Evolutionary conservation across 2,888 invertebrate species (phyloP), one percentile per base, ranked within the genome.

Genomic region (Stenodema calcarata): DNA sequence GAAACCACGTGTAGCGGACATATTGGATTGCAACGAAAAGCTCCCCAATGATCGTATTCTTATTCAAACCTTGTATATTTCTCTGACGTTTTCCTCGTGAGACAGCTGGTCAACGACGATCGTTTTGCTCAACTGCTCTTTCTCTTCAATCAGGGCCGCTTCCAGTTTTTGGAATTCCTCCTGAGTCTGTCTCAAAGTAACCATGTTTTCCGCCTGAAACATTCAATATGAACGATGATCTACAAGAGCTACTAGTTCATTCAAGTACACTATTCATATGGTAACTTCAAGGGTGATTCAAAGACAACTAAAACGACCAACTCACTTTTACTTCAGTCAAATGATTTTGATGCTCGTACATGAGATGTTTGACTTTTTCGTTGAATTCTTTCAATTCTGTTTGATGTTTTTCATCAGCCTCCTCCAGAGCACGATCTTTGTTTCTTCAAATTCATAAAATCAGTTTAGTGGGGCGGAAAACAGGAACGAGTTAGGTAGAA

Each of bases 281-380:
- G 35, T 35, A 35, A 7, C 7, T 2, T 7, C 35, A 35, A n/a
- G n/a, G n/a, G n/a, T n/a, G n/a, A n/a, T n/a, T n/a, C n/a, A n/a
- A n/a, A n/a, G n/a, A n/a, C 35, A 35, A 7, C 7, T 7, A 35
- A 35, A 35, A 23, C 9, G 23, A 11, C 4, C 1, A 23, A 69
- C 88, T 76, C 88, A 91, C 91, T 90, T 96, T 95, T 83, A 96
- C 93, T 90, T 97, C 96, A 0, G 97, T 95, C 87, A 96, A 93
- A 90, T 95, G 95, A 87, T 95, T 95, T 90, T 97, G 96, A 90
- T 98, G 97, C 90, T 98, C 98, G 91, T 96, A 98, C 91, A 97
- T 95, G 70, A 98, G 92, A 92, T 97, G 97, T 90, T 98, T 98
- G 87, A 98, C 96, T 92, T 97, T 98, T 90, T 98, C 98, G 90